These are phyloP conservation scores for Pocillopora grandis DNA, from an alignment of 92 coral and sea anemone species.

Conservation along the genomic window DNA sequence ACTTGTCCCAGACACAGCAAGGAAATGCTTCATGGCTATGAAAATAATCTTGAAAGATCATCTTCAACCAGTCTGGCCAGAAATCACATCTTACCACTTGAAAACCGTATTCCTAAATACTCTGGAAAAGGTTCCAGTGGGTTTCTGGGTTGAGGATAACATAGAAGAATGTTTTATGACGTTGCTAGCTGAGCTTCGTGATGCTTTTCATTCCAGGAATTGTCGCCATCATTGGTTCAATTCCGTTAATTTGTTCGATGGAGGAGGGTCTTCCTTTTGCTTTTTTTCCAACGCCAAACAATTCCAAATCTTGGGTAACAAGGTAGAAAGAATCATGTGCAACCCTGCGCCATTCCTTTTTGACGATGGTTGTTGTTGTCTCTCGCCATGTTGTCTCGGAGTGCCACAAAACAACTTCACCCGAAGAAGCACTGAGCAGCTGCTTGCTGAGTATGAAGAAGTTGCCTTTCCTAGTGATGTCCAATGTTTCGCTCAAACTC, in stretches of 20 bases:
- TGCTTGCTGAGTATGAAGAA: not conserved
- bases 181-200: constrained; percentile 29
- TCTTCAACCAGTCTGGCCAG: constrained; percentile 35
- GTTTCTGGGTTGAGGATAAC: constrained; percentile 49
- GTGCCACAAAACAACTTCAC: not conserved
- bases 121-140: constrained; percentile 34
- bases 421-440: not conserved
- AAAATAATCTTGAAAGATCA: constrained; percentile 56
- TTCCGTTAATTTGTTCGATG: constrained; percentile 39
- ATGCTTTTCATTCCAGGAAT: constrained; percentile 13
- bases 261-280: not conserved
- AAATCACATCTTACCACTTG: constrained; percentile 39
- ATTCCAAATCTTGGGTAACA: constrained; percentile 9
- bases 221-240: constrained; percentile 53
- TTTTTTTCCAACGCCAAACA: not conserved
- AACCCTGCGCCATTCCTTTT: constrained; percentile 18
- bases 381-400: not conserved
- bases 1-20: constrained; percentile 48
- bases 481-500: not conserved
- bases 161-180: constrained; percentile 44
- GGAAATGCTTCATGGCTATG: constrained; percentile 59
- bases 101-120: constrained; percentile 55
- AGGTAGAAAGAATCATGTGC: constrained; percentile 23
- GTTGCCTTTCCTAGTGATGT: not conserved
- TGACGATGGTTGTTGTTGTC: constrained; percentile 9